Conservation (phyloP, 2,113 vertebrate species). For the Cettia cetti region DNA sequence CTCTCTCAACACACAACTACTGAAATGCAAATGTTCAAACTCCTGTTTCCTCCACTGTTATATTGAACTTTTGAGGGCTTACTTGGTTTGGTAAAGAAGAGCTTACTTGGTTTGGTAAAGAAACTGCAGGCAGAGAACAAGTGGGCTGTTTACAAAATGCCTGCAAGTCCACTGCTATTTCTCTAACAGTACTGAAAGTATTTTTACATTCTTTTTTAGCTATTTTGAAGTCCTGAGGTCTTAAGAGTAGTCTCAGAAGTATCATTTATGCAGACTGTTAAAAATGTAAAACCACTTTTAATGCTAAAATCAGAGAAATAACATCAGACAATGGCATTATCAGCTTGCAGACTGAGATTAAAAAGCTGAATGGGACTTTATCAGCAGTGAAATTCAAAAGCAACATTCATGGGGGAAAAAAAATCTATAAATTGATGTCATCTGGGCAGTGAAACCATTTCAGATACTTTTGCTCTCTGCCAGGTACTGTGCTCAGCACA, state of each 20-base stretch:
- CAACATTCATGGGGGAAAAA: neutral
- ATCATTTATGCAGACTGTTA: neutral
- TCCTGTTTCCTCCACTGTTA: neutral
- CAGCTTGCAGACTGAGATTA: neutral
- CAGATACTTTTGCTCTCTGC: neutral
- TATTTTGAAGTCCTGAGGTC: neutral
- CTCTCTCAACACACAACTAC: neutral
- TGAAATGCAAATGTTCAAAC: accelerated
- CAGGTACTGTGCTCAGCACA: neutral
- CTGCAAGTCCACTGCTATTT: neutral
- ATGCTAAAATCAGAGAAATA: neutral
- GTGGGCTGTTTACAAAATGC: neutral
- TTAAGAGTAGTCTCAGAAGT: neutral
- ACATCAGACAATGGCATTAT: neutral
- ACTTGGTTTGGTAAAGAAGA: too few relatives aligned
- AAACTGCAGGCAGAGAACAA: neutral
- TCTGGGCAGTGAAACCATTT: conserved; percentile 1
- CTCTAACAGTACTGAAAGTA: neutral
- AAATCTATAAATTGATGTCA: neutral
- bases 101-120: neutral
- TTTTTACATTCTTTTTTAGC: neutral
- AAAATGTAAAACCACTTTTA: neutral
- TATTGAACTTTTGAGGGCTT: neutral
- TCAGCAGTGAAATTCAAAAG: conserved; percentile 8
- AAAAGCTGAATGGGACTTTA: neutral